phyloP scores from a whole-genome alignment of 2,888 invertebrate species.

The Drosophila paramelanica region DNA sequence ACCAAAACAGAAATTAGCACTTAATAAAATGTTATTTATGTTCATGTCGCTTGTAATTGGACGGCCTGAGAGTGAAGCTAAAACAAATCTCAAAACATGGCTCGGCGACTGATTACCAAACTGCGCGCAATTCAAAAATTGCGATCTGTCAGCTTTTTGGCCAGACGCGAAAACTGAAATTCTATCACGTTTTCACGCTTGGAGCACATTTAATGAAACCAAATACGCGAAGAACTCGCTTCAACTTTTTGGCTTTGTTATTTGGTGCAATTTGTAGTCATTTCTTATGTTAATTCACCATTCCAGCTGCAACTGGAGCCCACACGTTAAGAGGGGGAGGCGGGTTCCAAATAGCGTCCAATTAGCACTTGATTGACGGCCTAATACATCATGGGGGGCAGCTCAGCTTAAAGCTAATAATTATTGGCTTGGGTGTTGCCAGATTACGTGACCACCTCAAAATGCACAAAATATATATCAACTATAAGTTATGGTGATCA shows the following conservation, averaged over 20 bases:
- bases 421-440: constrained; percentile 30
- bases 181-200: constrained; percentile 79
- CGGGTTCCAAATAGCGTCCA: constrained; percentile 46
- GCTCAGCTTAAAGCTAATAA: constrained; percentile 12
- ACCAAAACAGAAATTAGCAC: constrained; percentile 76
- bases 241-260: constrained; percentile 64
- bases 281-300: constrained; percentile 61
- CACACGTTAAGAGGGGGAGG: background rate
- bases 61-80: constrained; percentile 33
- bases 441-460: constrained; percentile 22
- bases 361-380: constrained; percentile 63
- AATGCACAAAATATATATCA: constrained; percentile 5
- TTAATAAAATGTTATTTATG: constrained; percentile 74
- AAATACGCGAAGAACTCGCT: constrained; percentile 42
- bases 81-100: constrained; percentile 32
- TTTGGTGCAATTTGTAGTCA: constrained; percentile 76
- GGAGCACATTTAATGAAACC: constrained; percentile 67
- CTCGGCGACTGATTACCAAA: constrained; percentile 59
- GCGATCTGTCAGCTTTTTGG: constrained; percentile 62
- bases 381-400: constrained; percentile 45
- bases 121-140: constrained; percentile 56
- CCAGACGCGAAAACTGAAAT: constrained; percentile 53
- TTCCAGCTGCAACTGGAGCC: constrained; percentile 10
- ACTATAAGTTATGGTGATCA: background rate
- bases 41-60: constrained; percentile 72